A percentile compares a stretch with the other conserved stretches of the same genome.
phyloP scores from a whole-genome alignment of 2,113 vertebrate species.

The Pluvianellus socialis region DNA sequence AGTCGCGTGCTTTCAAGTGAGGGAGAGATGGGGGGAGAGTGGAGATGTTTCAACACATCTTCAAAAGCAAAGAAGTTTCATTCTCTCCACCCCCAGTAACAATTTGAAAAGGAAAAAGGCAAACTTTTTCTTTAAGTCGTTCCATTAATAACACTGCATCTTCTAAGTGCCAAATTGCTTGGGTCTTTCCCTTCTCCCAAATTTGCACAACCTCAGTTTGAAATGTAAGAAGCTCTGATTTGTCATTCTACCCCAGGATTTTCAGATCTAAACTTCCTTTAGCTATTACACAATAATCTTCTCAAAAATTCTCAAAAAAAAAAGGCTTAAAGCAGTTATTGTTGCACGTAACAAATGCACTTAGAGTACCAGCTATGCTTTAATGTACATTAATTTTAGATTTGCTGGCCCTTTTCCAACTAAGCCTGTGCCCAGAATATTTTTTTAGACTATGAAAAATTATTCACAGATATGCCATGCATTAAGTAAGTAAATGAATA shows the following conservation, averaged over 20 bases:
- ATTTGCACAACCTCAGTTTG: not conserved
- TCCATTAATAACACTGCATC: not conserved
- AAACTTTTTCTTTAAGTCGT: not conserved
- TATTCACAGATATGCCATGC: slow-evolving; percentile 59
- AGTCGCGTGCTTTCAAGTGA: not conserved
- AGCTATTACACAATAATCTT: not conserved
- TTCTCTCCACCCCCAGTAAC: not conserved
- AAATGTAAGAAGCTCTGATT: not conserved
- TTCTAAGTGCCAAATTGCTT: not conserved
- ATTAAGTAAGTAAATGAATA: slow-evolving; percentile 65
- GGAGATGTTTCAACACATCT: not conserved
- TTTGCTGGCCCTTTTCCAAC: slow-evolving; percentile 39
- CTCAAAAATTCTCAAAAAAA: not conserved
- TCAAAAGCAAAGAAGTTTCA: not conserved
- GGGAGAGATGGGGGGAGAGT: not conserved
- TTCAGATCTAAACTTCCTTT: slow-evolving; percentile 21
- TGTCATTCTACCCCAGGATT: not conserved
- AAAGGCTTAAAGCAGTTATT: slow-evolving; percentile 16
- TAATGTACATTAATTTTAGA: slow-evolving; percentile 62
- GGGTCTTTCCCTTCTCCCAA: not conserved
- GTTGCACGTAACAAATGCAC: slow-evolving; percentile 29
- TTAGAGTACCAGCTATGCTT: slow-evolving; percentile 4
- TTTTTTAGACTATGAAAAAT: slow-evolving; percentile 37
- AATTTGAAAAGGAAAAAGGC: not conserved
- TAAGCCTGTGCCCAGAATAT: not conserved